Conservation (phyloP, 2,888 invertebrate genomes). For the Machimus rusticus region DNA sequence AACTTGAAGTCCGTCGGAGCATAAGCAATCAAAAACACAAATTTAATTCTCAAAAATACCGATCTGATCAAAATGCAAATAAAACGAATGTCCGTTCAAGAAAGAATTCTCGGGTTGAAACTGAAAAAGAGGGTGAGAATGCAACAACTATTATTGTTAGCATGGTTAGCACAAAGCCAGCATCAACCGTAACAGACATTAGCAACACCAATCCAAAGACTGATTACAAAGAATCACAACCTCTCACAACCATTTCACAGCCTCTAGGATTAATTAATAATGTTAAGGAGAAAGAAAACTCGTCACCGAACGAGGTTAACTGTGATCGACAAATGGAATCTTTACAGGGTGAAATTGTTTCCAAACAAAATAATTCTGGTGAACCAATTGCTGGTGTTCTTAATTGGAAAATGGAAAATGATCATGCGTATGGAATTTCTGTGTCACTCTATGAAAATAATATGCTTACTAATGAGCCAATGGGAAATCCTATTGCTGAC, state of each 20-base stretch:
- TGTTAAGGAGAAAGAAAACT: conserved; percentile 13
- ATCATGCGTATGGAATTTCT: conserved; percentile 61
- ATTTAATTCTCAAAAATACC: conserved; percentile 50
- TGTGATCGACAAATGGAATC: conserved; percentile 13
- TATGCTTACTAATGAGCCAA: conserved; percentile 73
- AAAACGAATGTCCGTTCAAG: conserved; percentile 54
- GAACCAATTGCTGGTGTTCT: conserved; percentile 60
- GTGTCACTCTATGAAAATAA: conserved; percentile 85
- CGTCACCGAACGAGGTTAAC: not conserved
- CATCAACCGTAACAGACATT: not conserved
- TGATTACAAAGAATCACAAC: conserved; percentile 35
- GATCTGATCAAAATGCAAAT: conserved; percentile 55
- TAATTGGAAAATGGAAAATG: conserved; percentile 62
- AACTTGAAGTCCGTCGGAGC: conserved; percentile 59
- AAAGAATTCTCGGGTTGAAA: conserved; percentile 57
- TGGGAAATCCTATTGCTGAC: conserved; percentile 87
- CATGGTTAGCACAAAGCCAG: conserved; percentile 54
- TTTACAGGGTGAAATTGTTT: not conserved
- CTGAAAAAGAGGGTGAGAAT: conserved; percentile 12
- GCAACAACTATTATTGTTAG: conserved; percentile 60
- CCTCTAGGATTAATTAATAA: conserved; percentile 27
- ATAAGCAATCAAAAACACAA: conserved; percentile 56
- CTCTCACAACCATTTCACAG: conserved; percentile 12
- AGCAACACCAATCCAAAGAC: conserved; percentile 27
- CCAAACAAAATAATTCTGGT: not conserved